Base-by-base conservation (phyloP, 2,797 vertebrate species). In the Muscicapa striata region DNA sequence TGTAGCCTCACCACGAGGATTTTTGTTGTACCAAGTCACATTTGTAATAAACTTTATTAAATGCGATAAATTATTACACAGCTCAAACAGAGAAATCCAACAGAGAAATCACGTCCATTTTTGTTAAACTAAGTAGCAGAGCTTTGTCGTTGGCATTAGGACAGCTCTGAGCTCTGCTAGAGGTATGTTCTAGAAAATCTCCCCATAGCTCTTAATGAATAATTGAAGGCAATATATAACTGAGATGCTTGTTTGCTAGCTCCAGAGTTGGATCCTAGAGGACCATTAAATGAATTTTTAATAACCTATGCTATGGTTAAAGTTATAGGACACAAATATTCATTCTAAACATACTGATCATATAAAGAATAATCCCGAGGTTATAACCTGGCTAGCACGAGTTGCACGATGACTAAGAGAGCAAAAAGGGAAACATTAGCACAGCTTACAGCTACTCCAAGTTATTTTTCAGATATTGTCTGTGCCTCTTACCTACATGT, bases 221-320 rank as follows among this genome's bases (percentile, higher is more conserved):
- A 96, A 96, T 95, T 96, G 80, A 96, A 93, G 74, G 74, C 57
- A 61, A 91, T 84, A 86, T 64, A 93, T 90, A 95, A 94, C 40
- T 0, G 8, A 84, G 70, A 89, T 0, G 29, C 83, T 94, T 90
- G 88, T 93, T 94, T 94, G 74, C 94, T 89, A 43, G 89, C 80
- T 87, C 85, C 85, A 90, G 85, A 94, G 88, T 1, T 66, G 61
- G 74, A 79, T 96, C 94, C 94, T 95, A 40, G 41, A 94, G 91
- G 95, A 89, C 77, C 74, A 90, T 62, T 95, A 91, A 76, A 96
- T 96, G 93, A 91, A 94, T 93, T 96, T 96, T 96, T 95, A 96
- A 97, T 94, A 93, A 90, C 4, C 0, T 73, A 90, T 48, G 78
- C 64, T 82, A 92, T 34, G 48, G 80, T 80, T 92, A 77, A 96